These are phyloP conservation scores for Patella pellucida DNA, from an alignment of 2,888 invertebrate genomes.

Conservation along the genomic window DNA sequence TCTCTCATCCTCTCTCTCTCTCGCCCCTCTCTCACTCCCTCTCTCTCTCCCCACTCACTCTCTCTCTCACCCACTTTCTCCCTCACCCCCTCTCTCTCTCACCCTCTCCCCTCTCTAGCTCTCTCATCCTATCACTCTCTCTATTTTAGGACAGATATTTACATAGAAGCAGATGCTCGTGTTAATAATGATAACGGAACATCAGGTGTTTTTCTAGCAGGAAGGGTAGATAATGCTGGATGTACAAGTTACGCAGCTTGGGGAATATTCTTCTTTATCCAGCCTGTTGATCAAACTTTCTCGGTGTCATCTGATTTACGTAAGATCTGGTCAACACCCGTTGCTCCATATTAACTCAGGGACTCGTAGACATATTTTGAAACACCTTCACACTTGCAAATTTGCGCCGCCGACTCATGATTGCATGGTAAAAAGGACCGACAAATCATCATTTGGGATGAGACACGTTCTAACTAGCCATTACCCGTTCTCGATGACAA, in stretches of 20 bases:
- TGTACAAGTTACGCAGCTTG: slow-evolving; percentile 41
- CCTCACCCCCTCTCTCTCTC: neutral
- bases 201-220: slow-evolving; percentile 44
- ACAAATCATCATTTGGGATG: too few relatives aligned
- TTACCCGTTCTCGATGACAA: too few relatives aligned
- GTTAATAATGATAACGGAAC: slow-evolving; percentile 39
- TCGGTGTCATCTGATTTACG: slow-evolving; percentile 36
- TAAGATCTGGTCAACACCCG: slow-evolving; percentile 13
- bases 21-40: neutral
- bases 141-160: slow-evolving; percentile 40
- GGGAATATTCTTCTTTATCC: slow-evolving; percentile 50
- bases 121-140: neutral
- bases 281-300: slow-evolving; percentile 22
- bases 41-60: too few relatives aligned
- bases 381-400: neutral
- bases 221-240: slow-evolving; percentile 43
- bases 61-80: too few relatives aligned
- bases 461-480: too few relatives aligned
- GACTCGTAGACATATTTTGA: neutral
- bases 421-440: too few relatives aligned
- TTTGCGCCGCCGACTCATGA: neutral
- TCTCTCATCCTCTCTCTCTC: too few relatives aligned
- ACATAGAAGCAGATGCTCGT: slow-evolving; percentile 35
- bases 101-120: too few relatives aligned
- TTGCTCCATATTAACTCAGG: neutral